Evolutionary conservation across 2,797 vertebrate genomes (phyloP), one percentile per base, ranked within the genome.

Genomic region (Tangara arthus): DNA sequence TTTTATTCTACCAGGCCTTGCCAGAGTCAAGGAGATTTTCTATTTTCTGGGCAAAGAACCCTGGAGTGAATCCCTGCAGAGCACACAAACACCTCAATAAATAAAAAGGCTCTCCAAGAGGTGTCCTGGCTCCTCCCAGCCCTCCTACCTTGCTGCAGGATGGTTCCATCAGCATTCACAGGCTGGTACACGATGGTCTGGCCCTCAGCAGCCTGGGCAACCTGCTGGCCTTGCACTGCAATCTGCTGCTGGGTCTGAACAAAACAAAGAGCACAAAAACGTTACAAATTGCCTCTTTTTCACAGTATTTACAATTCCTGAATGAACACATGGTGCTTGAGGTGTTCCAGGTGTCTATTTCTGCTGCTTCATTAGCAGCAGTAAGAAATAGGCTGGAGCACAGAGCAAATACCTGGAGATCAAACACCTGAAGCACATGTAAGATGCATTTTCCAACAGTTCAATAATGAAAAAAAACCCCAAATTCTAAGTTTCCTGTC

Each of bases 141-240:
- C 68, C 77, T 66, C 63, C 72, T 98, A 99, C 99, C 99, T 97
- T 99, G 99, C 95, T 99, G 99, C 60, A 99, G 98, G 91, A 99
- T 99, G 69, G 99, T 99, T 72, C 99, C 99, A 64, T 99, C 99
- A 70, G 99, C 99, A 69, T 99, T 99, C 83, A 99, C 99, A 3
- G 99, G 99, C 98, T 99, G 99, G 97, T 99, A 99, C 78, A 99
- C 99, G 22, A 99, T 99, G 80, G 99, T 99, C 97, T 99, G 99
- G 49, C 99, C 99, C 71, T 99, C 99, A 34, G 99, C 99, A 4
- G 99, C 99, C 97, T 99, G 99, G 39, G 99, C 99, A 92, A 99
- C 98, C 84, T 99, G 99, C 86, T 99, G 99, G 15, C 99, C 99
- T 95, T 99, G 99, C 60, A 99, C 98, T 53, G 98, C 98, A 75